Conservation (phyloP, 2,888 invertebrate genomes). For the Hypena proboscidalis region DNA sequence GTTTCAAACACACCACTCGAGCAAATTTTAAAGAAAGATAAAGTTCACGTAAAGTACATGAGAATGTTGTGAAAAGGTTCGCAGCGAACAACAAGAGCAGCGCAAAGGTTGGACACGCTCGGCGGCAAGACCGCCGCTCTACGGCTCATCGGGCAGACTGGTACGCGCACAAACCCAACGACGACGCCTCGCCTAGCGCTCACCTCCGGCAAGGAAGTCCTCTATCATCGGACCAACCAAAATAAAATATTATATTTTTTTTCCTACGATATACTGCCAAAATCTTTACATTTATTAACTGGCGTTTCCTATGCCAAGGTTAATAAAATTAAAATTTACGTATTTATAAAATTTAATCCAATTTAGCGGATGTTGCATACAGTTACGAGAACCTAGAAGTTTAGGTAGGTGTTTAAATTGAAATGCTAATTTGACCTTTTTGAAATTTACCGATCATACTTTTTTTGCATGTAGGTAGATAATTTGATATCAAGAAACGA, state of each 20-base stretch:
- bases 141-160: slow-evolving; percentile 84
- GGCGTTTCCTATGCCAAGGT: too few relatives aligned
- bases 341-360: too few relatives aligned
- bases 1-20: slow-evolving; percentile 18
- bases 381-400: too few relatives aligned
- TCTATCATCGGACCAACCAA: slow-evolving; percentile 53
- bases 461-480: too few relatives aligned
- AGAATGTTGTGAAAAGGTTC: slow-evolving; percentile 47
- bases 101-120: slow-evolving; percentile 58
- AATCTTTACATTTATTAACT: slow-evolving; percentile 3
- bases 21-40: slow-evolving; percentile 9
- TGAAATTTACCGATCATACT: too few relatives aligned
- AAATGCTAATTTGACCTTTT: too few relatives aligned
- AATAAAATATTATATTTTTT: slow-evolving; percentile 18
- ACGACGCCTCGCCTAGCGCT: slow-evolving; percentile 51
- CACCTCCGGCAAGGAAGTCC: slow-evolving; percentile 70
- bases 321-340: too few relatives aligned
- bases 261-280: not conserved
- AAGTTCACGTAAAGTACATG: slow-evolving; percentile 20
- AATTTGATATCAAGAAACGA: too few relatives aligned
- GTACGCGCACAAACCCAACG: slow-evolving; percentile 52
- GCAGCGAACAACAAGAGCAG: slow-evolving; percentile 54
- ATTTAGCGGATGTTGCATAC: too few relatives aligned
- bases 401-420: too few relatives aligned
- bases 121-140: slow-evolving; percentile 82